Evolutionary conservation across 2,888 invertebrate species (phyloP).

Genomic region (Lysandra coridon): DNA sequence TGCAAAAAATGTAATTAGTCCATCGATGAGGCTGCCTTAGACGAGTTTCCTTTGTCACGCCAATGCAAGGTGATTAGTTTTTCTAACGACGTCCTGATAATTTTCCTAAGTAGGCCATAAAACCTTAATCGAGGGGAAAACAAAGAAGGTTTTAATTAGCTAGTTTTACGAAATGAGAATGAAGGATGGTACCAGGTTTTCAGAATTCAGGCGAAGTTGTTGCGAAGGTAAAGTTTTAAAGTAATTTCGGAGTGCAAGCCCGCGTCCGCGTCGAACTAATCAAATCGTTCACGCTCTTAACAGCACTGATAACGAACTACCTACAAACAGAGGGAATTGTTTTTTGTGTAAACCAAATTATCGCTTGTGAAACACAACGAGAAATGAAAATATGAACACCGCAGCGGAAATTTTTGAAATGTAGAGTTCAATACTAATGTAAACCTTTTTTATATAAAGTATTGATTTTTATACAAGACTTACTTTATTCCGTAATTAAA

Average conservation of each 20-base stretch:
- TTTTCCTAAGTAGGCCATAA: constrained; percentile 2
- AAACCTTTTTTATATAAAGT: not conserved
- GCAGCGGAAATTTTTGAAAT: not conserved
- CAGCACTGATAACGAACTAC: constrained; percentile 63
- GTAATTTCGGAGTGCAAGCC: constrained; percentile 77
- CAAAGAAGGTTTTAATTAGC: not conserved
- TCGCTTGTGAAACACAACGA: constrained; percentile 42
- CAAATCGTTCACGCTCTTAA: constrained; percentile 76
- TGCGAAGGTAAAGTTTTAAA: constrained; percentile 65
- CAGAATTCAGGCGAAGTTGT: constrained; percentile 58
- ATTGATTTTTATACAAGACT: not conserved
- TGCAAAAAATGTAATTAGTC: constrained; percentile 75
- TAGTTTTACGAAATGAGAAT: not conserved
- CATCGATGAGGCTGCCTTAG: constrained; percentile 62
- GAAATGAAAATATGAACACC: constrained; percentile 2
- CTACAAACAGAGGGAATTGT: constrained; percentile 6
- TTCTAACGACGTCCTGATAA: constrained; percentile 50
- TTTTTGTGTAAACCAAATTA: constrained; percentile 22
- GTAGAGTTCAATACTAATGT: not conserved
- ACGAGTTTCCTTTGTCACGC: constrained; percentile 75
- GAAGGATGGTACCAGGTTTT: constrained; percentile 51
- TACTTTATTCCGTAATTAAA: not conserved
- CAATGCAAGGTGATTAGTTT: constrained; percentile 56
- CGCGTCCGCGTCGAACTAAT: constrained; percentile 68
- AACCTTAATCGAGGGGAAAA: constrained; percentile 40